Conservation (phyloP, 64 coral and sea anemone species). For the Pachyseris speciosa region DNA sequence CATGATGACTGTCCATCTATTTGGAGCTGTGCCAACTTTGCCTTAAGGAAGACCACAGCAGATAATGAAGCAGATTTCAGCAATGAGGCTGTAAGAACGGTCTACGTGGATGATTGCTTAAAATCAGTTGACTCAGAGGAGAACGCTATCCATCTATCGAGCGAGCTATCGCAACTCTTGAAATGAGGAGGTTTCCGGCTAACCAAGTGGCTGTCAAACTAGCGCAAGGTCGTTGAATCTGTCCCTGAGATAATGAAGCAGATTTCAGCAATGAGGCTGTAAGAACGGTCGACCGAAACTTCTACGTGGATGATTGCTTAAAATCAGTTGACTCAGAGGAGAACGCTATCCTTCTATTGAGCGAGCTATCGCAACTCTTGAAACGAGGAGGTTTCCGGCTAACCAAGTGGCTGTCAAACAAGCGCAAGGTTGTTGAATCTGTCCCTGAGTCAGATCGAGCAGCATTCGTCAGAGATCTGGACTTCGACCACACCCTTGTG, state of each 20-base stretch:
- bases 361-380: conserved; percentile 38
- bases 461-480: conserved; percentile 7
- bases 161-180: conserved; percentile 38
- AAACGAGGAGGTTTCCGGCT: conserved; percentile 53
- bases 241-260: conserved; percentile 25
- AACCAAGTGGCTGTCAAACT: conserved; percentile 62
- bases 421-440: conserved; percentile 32
- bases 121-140: conserved; percentile 61
- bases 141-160: conserved; percentile 28
- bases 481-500: conserved; percentile 41
- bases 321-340: conserved; percentile 61
- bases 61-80: conserved; percentile 44
- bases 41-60: conserved; percentile 6
- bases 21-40: conserved; percentile 70
- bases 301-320: conserved; percentile 24
- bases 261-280: conserved; percentile 30
- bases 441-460: conserved; percentile 23
- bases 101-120: conserved; percentile 24
- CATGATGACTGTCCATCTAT: conserved; percentile 48
- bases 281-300: conserved; percentile 1
- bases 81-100: conserved; percentile 12
- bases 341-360: conserved; percentile 24
- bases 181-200: conserved; percentile 52
- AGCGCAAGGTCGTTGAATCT: conserved; percentile 33
- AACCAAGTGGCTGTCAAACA: conserved; percentile 63